These are phyloP conservation scores for Oryzias celebensis DNA, from an alignment of 2,113 vertebrate species.

Conservation along the genomic window DNA sequence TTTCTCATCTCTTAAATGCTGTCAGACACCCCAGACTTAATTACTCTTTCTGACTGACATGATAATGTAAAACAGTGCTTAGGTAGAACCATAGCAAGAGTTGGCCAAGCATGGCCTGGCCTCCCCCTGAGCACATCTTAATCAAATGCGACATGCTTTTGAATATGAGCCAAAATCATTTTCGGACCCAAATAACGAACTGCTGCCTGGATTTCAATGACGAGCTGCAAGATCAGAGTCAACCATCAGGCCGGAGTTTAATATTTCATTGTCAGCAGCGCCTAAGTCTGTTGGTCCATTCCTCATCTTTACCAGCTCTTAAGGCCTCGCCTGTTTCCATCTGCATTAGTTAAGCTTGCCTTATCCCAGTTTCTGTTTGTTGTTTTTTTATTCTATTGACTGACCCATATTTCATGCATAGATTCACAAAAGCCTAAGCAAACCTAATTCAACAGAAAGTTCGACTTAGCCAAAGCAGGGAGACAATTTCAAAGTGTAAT, in stretches of 20 bases:
- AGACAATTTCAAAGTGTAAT: constrained; percentile 33
- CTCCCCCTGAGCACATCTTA: constrained; percentile 56
- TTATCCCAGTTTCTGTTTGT: constrained; percentile 30
- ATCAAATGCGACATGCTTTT: constrained; percentile 68
- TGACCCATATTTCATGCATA: constrained; percentile 22
- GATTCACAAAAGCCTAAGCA: not conserved
- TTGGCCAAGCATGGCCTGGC: constrained; percentile 61
- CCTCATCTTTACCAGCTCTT: constrained; percentile 34
- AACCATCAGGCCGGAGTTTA: constrained; percentile 39
- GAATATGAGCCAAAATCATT: constrained; percentile 61
- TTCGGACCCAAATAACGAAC: constrained; percentile 50
- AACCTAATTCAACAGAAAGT: constrained; percentile 63
- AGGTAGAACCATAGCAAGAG: constrained; percentile 69
- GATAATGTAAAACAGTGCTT: constrained; percentile 69
- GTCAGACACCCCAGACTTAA: constrained; percentile 56
- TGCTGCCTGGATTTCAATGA: constrained; percentile 36
- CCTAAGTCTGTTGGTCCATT: constrained; percentile 37
- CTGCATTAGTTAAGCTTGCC: constrained; percentile 44
- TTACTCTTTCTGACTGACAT: constrained; percentile 68
- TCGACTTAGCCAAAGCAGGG: constrained; percentile 61
- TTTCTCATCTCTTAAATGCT: constrained; percentile 59
- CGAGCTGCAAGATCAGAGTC: constrained; percentile 33
- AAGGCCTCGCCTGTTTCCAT: constrained; percentile 19
- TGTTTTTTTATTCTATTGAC: constrained; percentile 22
- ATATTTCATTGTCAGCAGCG: constrained; percentile 39